Base-by-base conservation (phyloP, 2,888 invertebrate species). In the Melieria picta region DNA sequence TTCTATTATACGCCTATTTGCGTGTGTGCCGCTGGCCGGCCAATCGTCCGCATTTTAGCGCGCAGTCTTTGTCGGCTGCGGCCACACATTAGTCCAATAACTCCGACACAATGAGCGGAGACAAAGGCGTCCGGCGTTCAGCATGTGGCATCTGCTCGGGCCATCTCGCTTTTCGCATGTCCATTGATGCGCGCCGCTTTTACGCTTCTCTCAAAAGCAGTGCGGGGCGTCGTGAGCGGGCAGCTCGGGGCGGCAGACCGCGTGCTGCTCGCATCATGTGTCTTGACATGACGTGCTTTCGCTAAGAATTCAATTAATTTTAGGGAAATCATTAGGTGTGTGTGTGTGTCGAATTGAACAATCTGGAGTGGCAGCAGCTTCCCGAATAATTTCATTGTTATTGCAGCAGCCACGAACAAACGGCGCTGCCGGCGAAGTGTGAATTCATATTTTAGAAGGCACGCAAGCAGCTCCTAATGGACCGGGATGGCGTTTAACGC, bases 221-320 rank as follows among this genome's bases (percentile, higher is more conserved):
- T 30, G 1, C 30, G 30, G 30, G 30, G 30, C 30, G 30, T 30
- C 30, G 30, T 3, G 30, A 30, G 30, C 30, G 30, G 30, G 30
- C 30, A 30, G 30, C 30, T 30, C 30, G 30, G 30, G 30, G 30
- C 30, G 30, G 30, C 30, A 30, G 2, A 30, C 30, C 30, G 30
- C 30, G 30, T 30, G 2, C 30, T 30, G 30, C 30, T 30, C 30
- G 30, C 30, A 30, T 72, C 71, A 74, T 75, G 75, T 75, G 76
- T 74, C 72, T 72, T 70, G 68, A 70, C 72, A 72, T 71, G 60
- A 75, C 73, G 77, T 75, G 77, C 72, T 75, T 63, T 71, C 56
- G 60, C 46, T 55, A 50, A 61, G 65, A 61, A 65, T 71, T 65
- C 65, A 71, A 71, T 71, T 71, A 71, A 61, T 67, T 67, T 57